Percentiles rank a stretch among this genome's conserved stretches.
These are phyloP conservation scores for Catocala nupta DNA, from an alignment of 2,888 invertebrate species.

Conservation along the genomic window DNA sequence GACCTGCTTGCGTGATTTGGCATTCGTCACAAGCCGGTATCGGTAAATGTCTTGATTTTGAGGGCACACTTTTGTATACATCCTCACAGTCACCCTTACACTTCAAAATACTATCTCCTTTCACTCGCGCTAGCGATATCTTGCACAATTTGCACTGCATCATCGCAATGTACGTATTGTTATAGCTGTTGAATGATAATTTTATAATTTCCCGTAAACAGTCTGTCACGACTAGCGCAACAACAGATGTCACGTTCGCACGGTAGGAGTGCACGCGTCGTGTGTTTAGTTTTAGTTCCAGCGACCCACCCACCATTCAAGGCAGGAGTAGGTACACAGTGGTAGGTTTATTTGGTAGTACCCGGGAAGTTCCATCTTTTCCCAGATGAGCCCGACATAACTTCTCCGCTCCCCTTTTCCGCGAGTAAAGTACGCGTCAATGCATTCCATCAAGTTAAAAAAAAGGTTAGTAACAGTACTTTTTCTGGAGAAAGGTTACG, in stretches of 20 bases:
- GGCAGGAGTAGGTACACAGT: too few species aligned
- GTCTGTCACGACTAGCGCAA: background rate
- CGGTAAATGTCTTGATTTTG: background rate
- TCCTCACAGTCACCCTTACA: background rate
- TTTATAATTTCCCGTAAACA: background rate
- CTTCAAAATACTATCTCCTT: background rate
- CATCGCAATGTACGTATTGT: background rate
- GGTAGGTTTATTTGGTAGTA: too few species aligned
- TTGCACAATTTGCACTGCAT: slow-evolving; percentile 1
- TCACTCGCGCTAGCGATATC: background rate
- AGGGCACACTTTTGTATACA: background rate
- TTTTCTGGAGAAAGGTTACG: too few species aligned
- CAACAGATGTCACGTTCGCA: slow-evolving; percentile 1
- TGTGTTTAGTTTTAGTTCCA: too few species aligned
- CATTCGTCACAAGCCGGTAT: slow-evolving; percentile 5
- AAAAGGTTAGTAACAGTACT: too few species aligned
- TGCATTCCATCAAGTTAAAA: too few species aligned
- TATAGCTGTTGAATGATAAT: background rate
- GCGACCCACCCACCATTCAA: too few species aligned
- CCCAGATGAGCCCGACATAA: too few species aligned
- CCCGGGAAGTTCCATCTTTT: too few species aligned
- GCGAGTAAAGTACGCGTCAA: too few species aligned
- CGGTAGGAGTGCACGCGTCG: background rate
- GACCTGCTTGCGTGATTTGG: background rate
- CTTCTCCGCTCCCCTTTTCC: too few species aligned